Evolutionary conservation across 2,797 vertebrate species (phyloP), one percentile per base, ranked within the genome.

Genomic region (Cacajao melanocephalus): DNA sequence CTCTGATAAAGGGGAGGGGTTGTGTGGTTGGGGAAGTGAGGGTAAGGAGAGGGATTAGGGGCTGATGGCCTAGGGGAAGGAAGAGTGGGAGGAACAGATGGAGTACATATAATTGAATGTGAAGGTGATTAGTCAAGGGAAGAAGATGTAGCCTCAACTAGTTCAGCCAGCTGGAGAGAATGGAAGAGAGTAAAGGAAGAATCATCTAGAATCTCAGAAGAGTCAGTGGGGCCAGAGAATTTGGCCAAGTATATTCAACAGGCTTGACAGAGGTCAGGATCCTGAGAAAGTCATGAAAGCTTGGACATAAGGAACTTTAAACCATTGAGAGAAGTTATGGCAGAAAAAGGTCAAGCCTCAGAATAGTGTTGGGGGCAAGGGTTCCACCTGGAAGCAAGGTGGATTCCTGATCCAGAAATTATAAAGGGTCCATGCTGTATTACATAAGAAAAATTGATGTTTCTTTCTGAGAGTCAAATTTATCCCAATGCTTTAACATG

Each of bases 391-490:
- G 67, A 36, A 22, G 19, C 33, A 20, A 7, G 30, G 15, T 64
- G 19, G 67, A 36, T 39, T 72, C 67, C n/a, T 36, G n/a, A 22
- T 36, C 67, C 9, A 1, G n/a, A 70, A 22, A 72, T 22, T 22
- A 2, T 72, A 72, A 36, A 10, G 2, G 22, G 19, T n/a, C 67
- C 67, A 11, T 20, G n/a, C n/a, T 0, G 0, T 39, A 39, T 36
- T 39, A 72, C 4, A 70, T 9, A 2, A 33, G 10, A 72, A 72
- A 11, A 72, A 4, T 22, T 22, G 67, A 72, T 22, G n/a, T 12
- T 72, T 72, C n/a, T 72, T 72, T 70, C n/a, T 22, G 67, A 70
- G 9, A 22, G n/a, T 72, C 67, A 72, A 22, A 72, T 36, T 22
- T 36, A 39, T 72, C n/a, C n/a, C n/a, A 72, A 36, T 72, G 17